Percentiles rank a stretch among this genome's conserved stretches.
These are phyloP conservation scores for Platyrinchus mystaceus DNA, from an alignment of 2,797 vertebrate species.

Conservation along the genomic window DNA sequence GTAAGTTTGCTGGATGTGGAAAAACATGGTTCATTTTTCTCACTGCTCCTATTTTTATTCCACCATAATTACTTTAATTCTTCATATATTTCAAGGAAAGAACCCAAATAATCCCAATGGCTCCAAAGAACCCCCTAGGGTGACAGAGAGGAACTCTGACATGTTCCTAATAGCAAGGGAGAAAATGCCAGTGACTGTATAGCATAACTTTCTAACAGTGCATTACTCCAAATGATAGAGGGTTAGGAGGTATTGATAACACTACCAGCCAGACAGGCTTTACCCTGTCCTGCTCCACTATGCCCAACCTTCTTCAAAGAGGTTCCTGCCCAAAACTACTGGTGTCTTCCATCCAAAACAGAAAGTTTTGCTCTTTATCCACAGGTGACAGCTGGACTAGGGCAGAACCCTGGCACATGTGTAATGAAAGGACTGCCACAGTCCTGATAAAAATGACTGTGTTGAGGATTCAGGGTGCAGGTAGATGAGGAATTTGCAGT, in stretches of 20 bases:
- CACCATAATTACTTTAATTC: background rate
- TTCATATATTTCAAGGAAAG: background rate
- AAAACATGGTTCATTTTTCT: background rate
- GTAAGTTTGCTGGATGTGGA: background rate
- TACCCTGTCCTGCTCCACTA: background rate
- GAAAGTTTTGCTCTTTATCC: background rate
- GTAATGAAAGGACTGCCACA: background rate
- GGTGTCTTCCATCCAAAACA: background rate
- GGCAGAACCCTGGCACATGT: rapidly evolving
- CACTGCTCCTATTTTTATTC: background rate
- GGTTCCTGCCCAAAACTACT: background rate
- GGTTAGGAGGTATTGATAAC: background rate
- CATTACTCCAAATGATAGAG: background rate
- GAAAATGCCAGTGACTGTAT: background rate
- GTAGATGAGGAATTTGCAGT: background rate
- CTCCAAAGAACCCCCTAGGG: background rate
- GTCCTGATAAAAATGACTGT: background rate
- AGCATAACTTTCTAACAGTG: background rate
- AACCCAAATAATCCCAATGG: background rate
- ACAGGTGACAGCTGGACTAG: background rate
- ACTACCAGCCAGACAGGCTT: background rate
- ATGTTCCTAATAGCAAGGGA: background rate
- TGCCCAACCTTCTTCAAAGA: background rate
- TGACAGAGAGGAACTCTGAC: background rate
- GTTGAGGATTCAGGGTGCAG: background rate